Evolutionary conservation across 2,113 vertebrate genomes (phyloP).

Genomic region (Anhinga anhinga): DNA sequence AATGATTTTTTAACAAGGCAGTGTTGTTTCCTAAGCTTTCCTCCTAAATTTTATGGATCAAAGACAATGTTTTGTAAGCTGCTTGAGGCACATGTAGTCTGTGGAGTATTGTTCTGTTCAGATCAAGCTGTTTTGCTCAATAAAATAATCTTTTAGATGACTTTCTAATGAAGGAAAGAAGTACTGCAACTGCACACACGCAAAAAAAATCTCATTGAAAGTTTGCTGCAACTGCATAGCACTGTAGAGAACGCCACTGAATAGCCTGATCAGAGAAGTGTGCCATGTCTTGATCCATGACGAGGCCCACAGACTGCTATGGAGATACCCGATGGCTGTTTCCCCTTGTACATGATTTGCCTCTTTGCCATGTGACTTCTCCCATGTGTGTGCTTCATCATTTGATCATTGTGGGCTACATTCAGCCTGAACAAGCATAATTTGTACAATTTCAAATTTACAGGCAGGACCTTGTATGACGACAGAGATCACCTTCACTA

Average conservation of each 20-base stretch:
- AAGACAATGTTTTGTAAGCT: background rate
- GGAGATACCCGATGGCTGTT: background rate
- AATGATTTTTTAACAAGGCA: background rate
- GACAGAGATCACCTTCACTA: background rate
- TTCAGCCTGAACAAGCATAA: background rate
- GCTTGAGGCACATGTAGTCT: background rate
- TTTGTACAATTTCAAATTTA: background rate
- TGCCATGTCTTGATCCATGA: too few species aligned
- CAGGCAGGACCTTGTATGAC: background rate
- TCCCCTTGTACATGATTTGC: background rate
- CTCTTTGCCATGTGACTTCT: background rate
- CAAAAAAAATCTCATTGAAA: background rate
- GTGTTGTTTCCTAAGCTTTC: background rate
- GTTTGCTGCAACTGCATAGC: background rate
- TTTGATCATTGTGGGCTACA: background rate
- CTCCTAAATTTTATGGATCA: background rate
- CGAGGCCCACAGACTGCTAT: background rate
- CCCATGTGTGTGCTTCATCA: background rate
- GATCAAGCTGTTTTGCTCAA: background rate
- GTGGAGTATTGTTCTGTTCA: background rate
- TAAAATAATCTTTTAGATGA: background rate
- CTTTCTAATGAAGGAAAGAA: background rate
- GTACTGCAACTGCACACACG: background rate
- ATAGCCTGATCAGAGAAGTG: background rate
- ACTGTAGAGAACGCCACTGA: background rate